Evolutionary conservation across 1,140 invertebrate species (phyloP).

Genomic region (Arion vulgaris): DNA sequence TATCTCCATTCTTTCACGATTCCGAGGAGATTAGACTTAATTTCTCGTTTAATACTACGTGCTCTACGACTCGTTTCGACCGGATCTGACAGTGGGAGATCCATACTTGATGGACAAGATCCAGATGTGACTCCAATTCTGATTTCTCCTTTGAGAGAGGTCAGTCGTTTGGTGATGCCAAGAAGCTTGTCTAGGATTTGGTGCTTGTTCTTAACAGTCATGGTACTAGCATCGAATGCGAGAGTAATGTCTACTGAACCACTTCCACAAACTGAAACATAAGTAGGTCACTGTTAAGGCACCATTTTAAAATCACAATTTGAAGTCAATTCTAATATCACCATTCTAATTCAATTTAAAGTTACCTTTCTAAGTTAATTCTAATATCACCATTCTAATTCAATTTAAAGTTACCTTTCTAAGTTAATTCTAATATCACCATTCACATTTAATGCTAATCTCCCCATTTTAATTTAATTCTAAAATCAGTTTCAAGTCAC

Average conservation of each 20-base stretch:
- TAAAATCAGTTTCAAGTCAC: too few relatives aligned
- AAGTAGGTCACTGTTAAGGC: neutral
- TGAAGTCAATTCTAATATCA: too few relatives aligned
- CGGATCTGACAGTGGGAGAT: neutral
- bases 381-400: too few relatives aligned
- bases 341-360: too few relatives aligned
- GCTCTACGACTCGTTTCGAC: neutral
- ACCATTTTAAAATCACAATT: too few relatives aligned
- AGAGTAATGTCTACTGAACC: conserved; percentile 11
- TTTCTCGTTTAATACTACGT: conserved; percentile 4
- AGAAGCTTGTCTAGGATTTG: conserved; percentile 16
- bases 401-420: too few relatives aligned
- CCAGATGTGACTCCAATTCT: conserved; percentile 23
- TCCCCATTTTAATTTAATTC: too few relatives aligned
- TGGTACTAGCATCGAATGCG: conserved; percentile 21
- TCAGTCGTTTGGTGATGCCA: neutral
- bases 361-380: too few relatives aligned
- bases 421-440: too few relatives aligned
- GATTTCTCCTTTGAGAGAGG: conserved; percentile 4
- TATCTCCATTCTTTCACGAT: conserved; percentile 22
- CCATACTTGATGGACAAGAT: conserved; percentile 5
- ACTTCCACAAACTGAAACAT: conserved; percentile 27
- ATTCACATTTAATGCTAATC: too few relatives aligned
- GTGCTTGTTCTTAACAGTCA: conserved; percentile 5
- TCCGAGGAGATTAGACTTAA: neutral